Conservation (phyloP, 2,797 vertebrate species). For the Adrianichthys oophorus region DNA sequence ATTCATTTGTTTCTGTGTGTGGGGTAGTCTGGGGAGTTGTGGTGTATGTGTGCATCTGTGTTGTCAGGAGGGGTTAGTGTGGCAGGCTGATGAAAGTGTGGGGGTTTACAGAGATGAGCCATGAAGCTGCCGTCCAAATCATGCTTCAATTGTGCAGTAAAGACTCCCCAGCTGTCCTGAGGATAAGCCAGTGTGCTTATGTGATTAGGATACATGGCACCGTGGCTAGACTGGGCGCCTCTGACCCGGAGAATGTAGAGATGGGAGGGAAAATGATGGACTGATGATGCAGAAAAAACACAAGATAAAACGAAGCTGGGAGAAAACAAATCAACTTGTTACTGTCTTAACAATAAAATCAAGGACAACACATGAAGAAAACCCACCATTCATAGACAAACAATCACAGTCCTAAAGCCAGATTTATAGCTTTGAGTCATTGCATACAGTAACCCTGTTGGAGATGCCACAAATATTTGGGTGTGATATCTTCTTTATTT, state of each 20-base stretch:
- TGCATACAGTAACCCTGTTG: neutral
- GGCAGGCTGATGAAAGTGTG: slow-evolving; percentile 63
- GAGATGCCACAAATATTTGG: slow-evolving; percentile 5
- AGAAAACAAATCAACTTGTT: slow-evolving; percentile 8
- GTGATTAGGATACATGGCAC: slow-evolving; percentile 83
- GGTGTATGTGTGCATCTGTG: slow-evolving; percentile 25
- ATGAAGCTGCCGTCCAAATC: slow-evolving; percentile 69
- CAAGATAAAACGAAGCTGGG: slow-evolving; percentile 18
- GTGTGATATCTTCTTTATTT: slow-evolving; percentile 7
- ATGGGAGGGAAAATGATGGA: slow-evolving; percentile 50
- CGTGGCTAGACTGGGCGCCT: slow-evolving; percentile 75
- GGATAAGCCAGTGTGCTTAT: slow-evolving; percentile 82
- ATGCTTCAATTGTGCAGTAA: slow-evolving; percentile 76
- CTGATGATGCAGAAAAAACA: slow-evolving; percentile 41
- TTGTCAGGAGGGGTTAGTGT: slow-evolving; percentile 36
- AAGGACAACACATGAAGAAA: neutral
- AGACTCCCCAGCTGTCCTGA: slow-evolving; percentile 82
- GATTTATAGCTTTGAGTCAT: neutral
- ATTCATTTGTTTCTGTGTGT: slow-evolving; percentile 37
- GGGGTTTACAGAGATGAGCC: slow-evolving; percentile 60
- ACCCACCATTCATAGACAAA: neutral
- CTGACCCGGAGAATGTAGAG: slow-evolving; percentile 67
- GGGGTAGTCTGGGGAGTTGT: slow-evolving; percentile 31
- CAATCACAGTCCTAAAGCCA: slow-evolving; percentile 5
- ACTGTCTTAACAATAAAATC: neutral